Base-by-base conservation (phyloP, 2,888 invertebrate genomes). In the Catocala fraxini region DNA sequence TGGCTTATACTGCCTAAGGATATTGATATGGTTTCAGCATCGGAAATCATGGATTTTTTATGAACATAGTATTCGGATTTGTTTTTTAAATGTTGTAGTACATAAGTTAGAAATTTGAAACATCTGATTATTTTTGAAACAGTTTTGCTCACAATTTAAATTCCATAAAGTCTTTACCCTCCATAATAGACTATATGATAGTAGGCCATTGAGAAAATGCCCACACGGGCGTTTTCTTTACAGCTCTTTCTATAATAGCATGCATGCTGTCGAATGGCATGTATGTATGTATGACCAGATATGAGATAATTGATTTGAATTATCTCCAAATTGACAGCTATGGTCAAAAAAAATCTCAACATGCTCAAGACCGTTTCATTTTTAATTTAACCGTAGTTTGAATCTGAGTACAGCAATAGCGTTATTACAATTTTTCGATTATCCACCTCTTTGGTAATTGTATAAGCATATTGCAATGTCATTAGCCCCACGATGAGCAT, bases 341-440 rank as follows among this genome's bases (percentile, higher is more conserved):
- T n/a, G n/a, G n/a, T n/a, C n/a, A n/a, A n/a, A n/a, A n/a, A n/a
- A n/a, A n/a, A n/a, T n/a, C 45, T 46, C 12, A 46, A 12, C 45
- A n/a, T 6, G 53, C 45, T 74, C 70, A 67, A 69, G 35, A 63
- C 13, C 12, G 45, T 46, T 46, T 46, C 13, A 46, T n/a, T 46
- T 46, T 46, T 46, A 9, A 13, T 46, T 13, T 46, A 13, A 2
- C 45, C 45, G 12, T 13, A 46, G 9, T 13, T 13, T 13, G 45
- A 46, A 13, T 46, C 45, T 10, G 45, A 46, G 12, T 46, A 46
- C 12, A 46, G 12, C 6, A 46, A 5, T 4, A 46, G 4, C 0
- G 12, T 46, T 4, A 13, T 46, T 5, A 46, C 45, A 4, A 6
- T 46, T 13, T 12, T 4, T 6, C 45, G 12, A 12, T 46, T 5